Base-by-base conservation (phyloP, 2,888 invertebrate species). In the Dryococelus australis region DNA sequence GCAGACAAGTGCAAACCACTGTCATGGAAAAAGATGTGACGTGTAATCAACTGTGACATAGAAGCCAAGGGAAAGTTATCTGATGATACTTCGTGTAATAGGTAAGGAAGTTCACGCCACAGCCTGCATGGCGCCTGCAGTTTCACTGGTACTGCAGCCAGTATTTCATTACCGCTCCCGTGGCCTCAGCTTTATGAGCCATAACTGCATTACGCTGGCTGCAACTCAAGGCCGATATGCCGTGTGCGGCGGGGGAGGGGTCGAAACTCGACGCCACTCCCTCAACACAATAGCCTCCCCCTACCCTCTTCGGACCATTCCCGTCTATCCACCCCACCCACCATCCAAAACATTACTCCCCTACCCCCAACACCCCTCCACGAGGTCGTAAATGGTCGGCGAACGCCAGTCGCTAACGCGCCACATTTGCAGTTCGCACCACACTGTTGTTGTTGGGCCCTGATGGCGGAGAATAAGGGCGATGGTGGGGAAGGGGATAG, bases 351-450 rank as follows among this genome's bases (percentile, higher is more conserved):
- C 65, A 65, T 65, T 65, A 65, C 65, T 16, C 65, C 65, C 65
- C 65, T 20, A 6, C 20, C 65, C 35, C 3, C 65, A 8, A 8
- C 8, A 5, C 47, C 35, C 35, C 35, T 35, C 35, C 35, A 47
- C 16, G 12, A 47, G 65, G 65, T 65, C 65, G 65, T 65, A 65
- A 65, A 65, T 65, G 65, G 65, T n/a, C 65, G 20, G 65, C 65
- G n/a, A 65, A 65, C n/a, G 65, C 65, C 65, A 4, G 65, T 20
- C 65, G 8, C 65, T 65, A 65, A 65, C 65, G 65, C 65, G n/a
- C 65, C 65, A n/a, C 65, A 65, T 65, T 65, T 65, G 65, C 65
- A 65, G 65, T 65, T 65, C 65, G 65, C 65, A n/a, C 65, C 24
- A 65, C 65, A 65, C 65, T 65, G 65, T 65, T 65, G 65, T 47